Percentiles rank a stretch among this genome's conserved stretches.
These are phyloP conservation scores for Trididemnum clinides DNA, from an alignment of 23 tunicate species.

Conservation along the genomic window DNA sequence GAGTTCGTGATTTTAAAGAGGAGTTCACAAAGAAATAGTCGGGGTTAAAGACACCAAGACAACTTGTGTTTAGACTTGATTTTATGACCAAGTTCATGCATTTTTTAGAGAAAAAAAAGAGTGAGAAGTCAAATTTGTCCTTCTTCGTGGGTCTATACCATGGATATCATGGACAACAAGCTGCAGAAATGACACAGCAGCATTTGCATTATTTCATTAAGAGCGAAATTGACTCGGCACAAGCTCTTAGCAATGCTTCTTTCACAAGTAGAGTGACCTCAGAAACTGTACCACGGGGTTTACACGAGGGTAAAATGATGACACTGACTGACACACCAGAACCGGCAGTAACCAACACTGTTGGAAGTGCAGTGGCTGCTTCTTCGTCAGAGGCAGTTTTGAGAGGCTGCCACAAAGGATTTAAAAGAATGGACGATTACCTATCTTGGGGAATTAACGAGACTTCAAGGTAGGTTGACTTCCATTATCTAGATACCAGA, in stretches of 20 bases:
- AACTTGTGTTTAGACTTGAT: not conserved
- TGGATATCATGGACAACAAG: conserved; percentile 62
- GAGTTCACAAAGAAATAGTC: not conserved
- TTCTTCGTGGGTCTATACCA: conserved; percentile 76
- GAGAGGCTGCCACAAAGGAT: conserved; percentile 43
- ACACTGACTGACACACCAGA: too few species aligned
- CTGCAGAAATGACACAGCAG: conserved; percentile 42
- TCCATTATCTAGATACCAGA: too few species aligned
- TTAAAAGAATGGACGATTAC: conserved; percentile 55
- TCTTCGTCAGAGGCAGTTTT: not conserved
- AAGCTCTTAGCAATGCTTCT: not conserved
- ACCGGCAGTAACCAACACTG: not conserved
- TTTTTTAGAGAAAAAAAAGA: not conserved
- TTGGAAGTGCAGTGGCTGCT: not conserved
- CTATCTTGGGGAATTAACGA: conserved; percentile 68
- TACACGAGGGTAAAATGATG: not conserved
- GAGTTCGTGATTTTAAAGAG: too few species aligned
- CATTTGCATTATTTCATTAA: conserved; percentile 24
- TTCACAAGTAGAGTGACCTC: not conserved
- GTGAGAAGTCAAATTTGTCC: not conserved
- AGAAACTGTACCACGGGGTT: not conserved
- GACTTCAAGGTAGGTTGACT: conserved; percentile 53
- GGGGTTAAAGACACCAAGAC: not conserved
- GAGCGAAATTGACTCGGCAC: not conserved
- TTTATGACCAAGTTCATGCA: too few species aligned